A percentile compares a stretch with the other conserved stretches of the same genome.
Conservation (phyloP, 92 coral and sea anemone genomes). For the Palythoa caribaeorum region DNA sequence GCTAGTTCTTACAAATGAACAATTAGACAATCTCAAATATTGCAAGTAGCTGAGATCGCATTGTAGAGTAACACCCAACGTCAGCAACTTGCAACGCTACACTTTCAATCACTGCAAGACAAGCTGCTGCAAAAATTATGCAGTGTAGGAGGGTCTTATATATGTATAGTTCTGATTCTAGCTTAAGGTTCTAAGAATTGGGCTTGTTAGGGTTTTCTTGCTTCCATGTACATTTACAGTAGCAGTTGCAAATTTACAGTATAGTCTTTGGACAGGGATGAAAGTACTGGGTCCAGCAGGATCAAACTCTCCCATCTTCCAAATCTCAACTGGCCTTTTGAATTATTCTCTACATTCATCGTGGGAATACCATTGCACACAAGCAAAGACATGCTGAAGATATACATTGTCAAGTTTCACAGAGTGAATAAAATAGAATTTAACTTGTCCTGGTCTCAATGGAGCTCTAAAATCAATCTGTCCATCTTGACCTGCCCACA, state of each 20-base stretch:
- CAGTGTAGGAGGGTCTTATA: neutral
- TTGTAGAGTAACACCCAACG: neutral
- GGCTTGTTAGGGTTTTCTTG: slow-evolving; percentile 6
- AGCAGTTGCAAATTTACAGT: slow-evolving; percentile 7
- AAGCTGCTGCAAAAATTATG: too few relatives aligned
- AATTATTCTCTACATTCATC: neutral
- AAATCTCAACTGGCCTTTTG: neutral
- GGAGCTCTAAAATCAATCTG: slow-evolving; percentile 6
- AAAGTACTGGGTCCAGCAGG: neutral
- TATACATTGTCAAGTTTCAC: neutral
- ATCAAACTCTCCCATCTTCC: neutral
- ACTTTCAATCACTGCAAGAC: neutral
- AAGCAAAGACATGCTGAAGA: slow-evolving; percentile 15
- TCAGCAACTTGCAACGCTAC: neutral
- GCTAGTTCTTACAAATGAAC: neutral
- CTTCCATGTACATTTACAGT: neutral
- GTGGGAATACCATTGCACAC: slow-evolving; percentile 29
- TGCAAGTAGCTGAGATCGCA: neutral
- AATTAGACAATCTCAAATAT: neutral
- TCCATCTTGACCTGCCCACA: slow-evolving; percentile 34
- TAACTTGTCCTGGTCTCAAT: slow-evolving; percentile 20
- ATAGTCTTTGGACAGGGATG: slow-evolving; percentile 9
- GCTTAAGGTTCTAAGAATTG: slow-evolving; percentile 4
- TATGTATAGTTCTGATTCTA: neutral
- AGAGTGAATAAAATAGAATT: slow-evolving; percentile 22